Base-by-base conservation (phyloP, 2,797 vertebrate species). In the Schizopygopsis malacanthus region DNA sequence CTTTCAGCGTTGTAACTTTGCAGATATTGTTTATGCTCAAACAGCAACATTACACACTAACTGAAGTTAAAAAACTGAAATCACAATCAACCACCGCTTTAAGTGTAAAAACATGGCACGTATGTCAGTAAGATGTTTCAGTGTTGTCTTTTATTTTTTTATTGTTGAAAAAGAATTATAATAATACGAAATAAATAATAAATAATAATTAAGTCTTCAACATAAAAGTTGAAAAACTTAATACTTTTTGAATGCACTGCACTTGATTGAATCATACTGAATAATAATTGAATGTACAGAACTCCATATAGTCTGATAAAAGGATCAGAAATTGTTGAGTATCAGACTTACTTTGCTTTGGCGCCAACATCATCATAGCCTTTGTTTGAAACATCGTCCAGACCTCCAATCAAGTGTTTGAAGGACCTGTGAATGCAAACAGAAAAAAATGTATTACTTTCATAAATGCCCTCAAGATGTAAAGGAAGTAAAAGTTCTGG, bases 351-450 rank as follows among this genome's bases (percentile, higher is more conserved):
- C 98, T 97, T 98, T 90, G 97, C 97, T 94, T 98, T 98, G 52
- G 96, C 94, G 90, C 97, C 98, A 13, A 97, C 96, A 63, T 99
- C 97, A 85, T 99, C 98, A 20, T 98, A 98, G 43, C 97, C 97
- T 94, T 97, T 98, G 90, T 96, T 98, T 33, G 98, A 97, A 69
- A 99, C 97, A 0, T 99, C 97, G 0, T 99, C 97, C 88, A 99
- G 88, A 78, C 98, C 97, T 47, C 98, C 97, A 59, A 99, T 99
- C 94, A 99, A 94, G 91, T 98, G 98, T 90, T 98, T 99, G 94
- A 99, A 99, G 67, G 98, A 99, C 89, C 98, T 99, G 95, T 78
- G 71, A 92, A 90, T 90, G 86, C 25, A 22, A 67, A 76, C 45
- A 65, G 70, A 18, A 25, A 45, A 39, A 39, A 72, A 1, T 0